These are phyloP conservation scores for Rhinogobius similis DNA, from an alignment of 2,113 vertebrate species.

Conservation along the genomic window DNA sequence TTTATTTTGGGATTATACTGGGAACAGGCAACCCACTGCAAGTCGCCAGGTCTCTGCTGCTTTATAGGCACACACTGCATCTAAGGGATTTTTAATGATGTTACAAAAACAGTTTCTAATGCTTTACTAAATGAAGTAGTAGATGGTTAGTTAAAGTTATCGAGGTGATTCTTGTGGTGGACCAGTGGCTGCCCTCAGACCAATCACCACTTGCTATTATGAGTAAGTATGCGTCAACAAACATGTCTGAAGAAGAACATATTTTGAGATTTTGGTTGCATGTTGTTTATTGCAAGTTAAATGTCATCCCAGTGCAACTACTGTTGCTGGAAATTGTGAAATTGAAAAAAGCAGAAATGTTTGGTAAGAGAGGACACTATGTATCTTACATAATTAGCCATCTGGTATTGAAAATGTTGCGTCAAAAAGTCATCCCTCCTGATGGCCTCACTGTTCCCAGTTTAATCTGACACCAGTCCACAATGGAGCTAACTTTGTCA, in stretches of 20 bases:
- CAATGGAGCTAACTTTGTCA: background rate
- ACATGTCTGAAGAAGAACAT: background rate
- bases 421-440: background rate
- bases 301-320: background rate
- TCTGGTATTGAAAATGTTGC: background rate
- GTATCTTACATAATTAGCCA: conserved; percentile 1
- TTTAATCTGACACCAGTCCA: background rate
- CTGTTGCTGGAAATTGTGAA: background rate
- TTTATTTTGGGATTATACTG: conserved; percentile 57
- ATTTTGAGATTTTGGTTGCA: background rate
- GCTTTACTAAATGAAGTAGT: background rate
- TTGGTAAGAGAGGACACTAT: background rate
- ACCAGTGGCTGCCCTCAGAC: background rate
- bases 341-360: background rate
- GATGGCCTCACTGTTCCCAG: background rate
- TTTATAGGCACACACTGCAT: background rate
- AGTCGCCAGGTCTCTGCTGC: background rate
- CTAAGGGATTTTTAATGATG: background rate
- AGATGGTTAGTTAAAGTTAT: background rate
- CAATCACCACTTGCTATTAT: background rate
- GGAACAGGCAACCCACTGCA: conserved; percentile 14
- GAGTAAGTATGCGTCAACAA: background rate
- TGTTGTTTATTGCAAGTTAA: background rate
- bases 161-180: background rate
- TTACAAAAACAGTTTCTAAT: background rate